These are phyloP conservation scores for Pelodytes ibericus DNA, from an alignment of 2,797 vertebrate genomes.

Conservation along the genomic window DNA sequence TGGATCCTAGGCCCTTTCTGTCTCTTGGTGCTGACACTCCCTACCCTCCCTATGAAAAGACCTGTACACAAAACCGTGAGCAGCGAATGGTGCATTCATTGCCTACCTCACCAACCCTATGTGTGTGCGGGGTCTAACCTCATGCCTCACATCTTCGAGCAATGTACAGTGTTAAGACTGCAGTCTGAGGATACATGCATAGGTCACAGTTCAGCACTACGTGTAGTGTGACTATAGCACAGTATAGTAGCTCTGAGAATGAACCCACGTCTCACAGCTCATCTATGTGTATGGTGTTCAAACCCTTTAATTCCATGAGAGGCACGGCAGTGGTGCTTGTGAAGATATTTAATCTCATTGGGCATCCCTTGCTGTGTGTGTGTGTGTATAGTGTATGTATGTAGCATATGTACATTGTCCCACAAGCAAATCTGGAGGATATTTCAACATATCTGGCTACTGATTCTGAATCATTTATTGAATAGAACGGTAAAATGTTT, in stretches of 20 bases:
- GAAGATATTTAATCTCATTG: not conserved
- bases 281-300: conserved; percentile 14
- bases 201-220: conserved; percentile 25
- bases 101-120: conserved; percentile 53
- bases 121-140: conserved; percentile 37
- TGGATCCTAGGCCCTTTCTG: conserved; percentile 57
- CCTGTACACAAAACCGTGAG: conserved; percentile 45
- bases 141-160: conserved; percentile 39
- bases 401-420: not conserved
- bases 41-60: conserved; percentile 31
- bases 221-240: conserved; percentile 27
- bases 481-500: conserved; percentile 4
- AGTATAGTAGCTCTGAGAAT: conserved; percentile 29
- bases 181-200: conserved; percentile 23
- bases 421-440: conserved; percentile 5
- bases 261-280: conserved; percentile 19
- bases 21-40: conserved; percentile 55
- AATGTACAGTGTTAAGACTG: conserved; percentile 53
- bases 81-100: conserved; percentile 53
- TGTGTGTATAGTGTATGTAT: conserved; percentile 24
- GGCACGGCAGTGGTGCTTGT: not conserved
- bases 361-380: conserved; percentile 5
- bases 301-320: conserved; percentile 10
- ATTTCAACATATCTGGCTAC: conserved; percentile 10
- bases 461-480: conserved; percentile 4